A percentile compares a stretch with the other conserved stretches of the same genome.
Conservation (phyloP, 2,797 vertebrate genomes). For the Protosalanx chinensis region DNA sequence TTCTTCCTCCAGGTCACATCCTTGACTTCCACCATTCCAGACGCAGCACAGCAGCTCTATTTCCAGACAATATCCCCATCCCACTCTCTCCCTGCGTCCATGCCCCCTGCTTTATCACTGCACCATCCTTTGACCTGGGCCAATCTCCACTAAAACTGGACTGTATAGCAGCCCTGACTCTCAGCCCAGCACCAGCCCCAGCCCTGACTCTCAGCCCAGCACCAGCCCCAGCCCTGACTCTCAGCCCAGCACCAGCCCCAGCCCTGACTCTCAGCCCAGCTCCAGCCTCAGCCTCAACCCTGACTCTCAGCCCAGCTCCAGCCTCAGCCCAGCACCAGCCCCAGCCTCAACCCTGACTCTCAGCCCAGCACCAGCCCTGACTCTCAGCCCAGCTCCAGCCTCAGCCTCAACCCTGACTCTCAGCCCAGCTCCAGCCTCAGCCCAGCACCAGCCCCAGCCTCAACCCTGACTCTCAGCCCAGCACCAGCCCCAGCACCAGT, state of each 20-base stretch:
- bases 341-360: too few relatives aligned
- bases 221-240: too few relatives aligned
- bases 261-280: neutral
- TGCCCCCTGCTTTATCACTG: constrained; percentile 29
- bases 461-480: too few relatives aligned
- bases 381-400: constrained; percentile 5
- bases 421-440: too few relatives aligned
- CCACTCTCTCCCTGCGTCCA: constrained; percentile 17
- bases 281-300: constrained; percentile 11
- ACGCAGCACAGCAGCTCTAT: neutral
- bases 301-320: neutral
- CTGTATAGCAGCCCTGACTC: neutral
- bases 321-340: neutral
- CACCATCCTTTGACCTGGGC: constrained; percentile 19
- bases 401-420: neutral
- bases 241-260: neutral
- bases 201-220: too few relatives aligned
- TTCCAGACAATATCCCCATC: neutral
- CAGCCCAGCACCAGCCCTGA: neutral
- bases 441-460: too few relatives aligned
- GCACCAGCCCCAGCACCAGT: neutral
- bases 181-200: constrained; percentile 10
- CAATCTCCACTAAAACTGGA: neutral
- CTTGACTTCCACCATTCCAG: neutral
- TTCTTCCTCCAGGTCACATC: neutral